These are phyloP conservation scores for Phoeniculus purpureus DNA, from an alignment of 2,797 vertebrate genomes.

Conservation along the genomic window DNA sequence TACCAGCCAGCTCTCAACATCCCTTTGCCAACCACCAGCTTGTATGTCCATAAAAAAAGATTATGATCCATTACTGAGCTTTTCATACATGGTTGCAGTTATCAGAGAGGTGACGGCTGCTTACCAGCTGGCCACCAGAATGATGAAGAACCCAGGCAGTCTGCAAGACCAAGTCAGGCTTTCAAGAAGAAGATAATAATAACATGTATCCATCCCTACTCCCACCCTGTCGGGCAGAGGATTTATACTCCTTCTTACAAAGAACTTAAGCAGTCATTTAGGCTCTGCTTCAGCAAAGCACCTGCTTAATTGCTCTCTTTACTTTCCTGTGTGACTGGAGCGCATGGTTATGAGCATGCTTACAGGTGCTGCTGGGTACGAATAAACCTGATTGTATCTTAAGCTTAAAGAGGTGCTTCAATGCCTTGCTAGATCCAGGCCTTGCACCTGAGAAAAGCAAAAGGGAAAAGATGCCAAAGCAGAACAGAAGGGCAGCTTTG, in stretches of 20 bases:
- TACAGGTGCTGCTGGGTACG: neutral
- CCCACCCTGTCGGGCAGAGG: conserved; percentile 30
- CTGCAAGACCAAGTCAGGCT: conserved; percentile 12
- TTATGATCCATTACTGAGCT: neutral
- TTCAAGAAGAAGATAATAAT: conserved; percentile 15
- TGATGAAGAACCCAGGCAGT: neutral
- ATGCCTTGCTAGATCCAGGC: neutral
- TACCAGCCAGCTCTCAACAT: neutral
- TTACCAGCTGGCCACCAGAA: conserved; percentile 27
- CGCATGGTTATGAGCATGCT: neutral
- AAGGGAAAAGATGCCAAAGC: neutral
- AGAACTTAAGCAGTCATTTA: conserved; percentile 44
- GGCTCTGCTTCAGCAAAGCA: conserved; percentile 30
- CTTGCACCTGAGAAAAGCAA: neutral
- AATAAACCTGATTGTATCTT: conserved; percentile 6
- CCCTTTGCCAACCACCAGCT: neutral
- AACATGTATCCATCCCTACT: neutral
- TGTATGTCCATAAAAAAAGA: neutral
- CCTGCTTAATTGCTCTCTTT: conserved; percentile 12
- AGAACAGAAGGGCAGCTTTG: neutral
- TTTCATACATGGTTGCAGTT: accelerated
- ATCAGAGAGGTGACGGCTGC: conserved; percentile 3
- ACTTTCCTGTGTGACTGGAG: neutral
- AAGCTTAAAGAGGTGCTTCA: conserved; percentile 10
- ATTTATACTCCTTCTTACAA: conserved; percentile 42